Evolutionary conservation across 2,888 invertebrate genomes (phyloP).

Genomic region (Altica lythri): DNA sequence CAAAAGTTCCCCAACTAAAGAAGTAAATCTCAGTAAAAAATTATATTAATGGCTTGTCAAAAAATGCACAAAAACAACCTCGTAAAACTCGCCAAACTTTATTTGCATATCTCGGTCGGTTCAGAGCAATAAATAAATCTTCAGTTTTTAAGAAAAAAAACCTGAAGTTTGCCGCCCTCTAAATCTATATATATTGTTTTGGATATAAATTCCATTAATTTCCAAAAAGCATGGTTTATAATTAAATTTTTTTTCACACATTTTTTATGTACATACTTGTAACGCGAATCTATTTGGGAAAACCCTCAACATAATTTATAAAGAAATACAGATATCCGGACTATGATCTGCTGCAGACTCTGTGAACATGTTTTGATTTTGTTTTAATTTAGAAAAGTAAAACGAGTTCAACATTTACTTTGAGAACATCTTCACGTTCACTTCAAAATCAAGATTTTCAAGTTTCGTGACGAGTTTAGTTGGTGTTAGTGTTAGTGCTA

Average conservation of each 20-base stretch:
- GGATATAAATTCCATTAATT: too few species aligned
- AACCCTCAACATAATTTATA: too few species aligned
- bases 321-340: background rate
- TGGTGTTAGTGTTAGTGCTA: background rate
- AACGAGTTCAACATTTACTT: slow-evolving; percentile 9
- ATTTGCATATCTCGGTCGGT: slow-evolving; percentile 9
- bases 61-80: too few species aligned
- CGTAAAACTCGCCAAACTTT: too few species aligned
- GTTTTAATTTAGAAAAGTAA: background rate
- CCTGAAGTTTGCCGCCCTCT: background rate
- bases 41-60: too few species aligned
- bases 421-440: slow-evolving; percentile 4
- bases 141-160: slow-evolving; percentile 29
- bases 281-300: background rate
- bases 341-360: background rate
- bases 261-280: background rate
- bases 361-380: slow-evolving; percentile 4
- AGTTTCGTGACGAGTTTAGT: background rate
- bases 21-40: too few species aligned
- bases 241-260: too few species aligned
- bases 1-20: too few species aligned
- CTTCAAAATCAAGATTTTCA: background rate
- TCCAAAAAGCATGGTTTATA: too few species aligned
- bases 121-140: slow-evolving; percentile 19
- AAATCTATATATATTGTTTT: background rate